Evolutionary conservation across 2,797 vertebrate species (phyloP).

Genomic region (Botia almorhae): DNA sequence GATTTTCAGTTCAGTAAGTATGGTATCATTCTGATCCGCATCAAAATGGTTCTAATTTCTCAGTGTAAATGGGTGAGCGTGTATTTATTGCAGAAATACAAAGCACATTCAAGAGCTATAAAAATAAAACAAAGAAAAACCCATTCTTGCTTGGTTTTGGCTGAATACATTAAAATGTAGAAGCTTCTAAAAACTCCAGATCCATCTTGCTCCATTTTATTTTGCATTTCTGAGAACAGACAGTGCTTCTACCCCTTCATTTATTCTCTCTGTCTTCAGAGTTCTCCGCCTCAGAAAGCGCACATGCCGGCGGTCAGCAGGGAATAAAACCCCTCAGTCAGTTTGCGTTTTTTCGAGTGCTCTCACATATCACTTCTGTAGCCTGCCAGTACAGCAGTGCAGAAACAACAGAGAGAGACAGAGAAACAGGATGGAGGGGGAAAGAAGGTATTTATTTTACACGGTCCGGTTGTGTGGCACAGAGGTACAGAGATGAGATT

Average conservation of each 20-base stretch:
- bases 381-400: slow-evolving; percentile 17
- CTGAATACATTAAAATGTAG: background rate
- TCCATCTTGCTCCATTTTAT: slow-evolving; percentile 19
- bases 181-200: slow-evolving; percentile 12
- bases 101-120: background rate
- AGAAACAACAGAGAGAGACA: slow-evolving; percentile 7
- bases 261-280: slow-evolving; percentile 20
- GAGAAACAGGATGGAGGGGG: slow-evolving; percentile 6
- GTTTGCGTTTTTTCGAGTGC: slow-evolving; percentile 28
- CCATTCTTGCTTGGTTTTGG: background rate
- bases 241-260: slow-evolving; percentile 4
- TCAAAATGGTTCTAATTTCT: background rate
- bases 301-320: slow-evolving; percentile 16
- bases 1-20: background rate
- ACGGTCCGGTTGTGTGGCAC: background rate
- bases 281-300: slow-evolving; percentile 23
- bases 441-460: slow-evolving; percentile 27
- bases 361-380: slow-evolving; percentile 40
- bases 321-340: slow-evolving; percentile 46
- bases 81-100: background rate
- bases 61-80: background rate
- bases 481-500: slow-evolving; percentile 5
- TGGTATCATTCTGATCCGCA: background rate
- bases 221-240: slow-evolving; percentile 35
- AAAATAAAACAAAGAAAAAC: slow-evolving; percentile 1